Evolutionary conservation across 2,797 vertebrate species (phyloP), one percentile per base, ranked within the genome.

Genomic region (Malacoctenus gilli): DNA sequence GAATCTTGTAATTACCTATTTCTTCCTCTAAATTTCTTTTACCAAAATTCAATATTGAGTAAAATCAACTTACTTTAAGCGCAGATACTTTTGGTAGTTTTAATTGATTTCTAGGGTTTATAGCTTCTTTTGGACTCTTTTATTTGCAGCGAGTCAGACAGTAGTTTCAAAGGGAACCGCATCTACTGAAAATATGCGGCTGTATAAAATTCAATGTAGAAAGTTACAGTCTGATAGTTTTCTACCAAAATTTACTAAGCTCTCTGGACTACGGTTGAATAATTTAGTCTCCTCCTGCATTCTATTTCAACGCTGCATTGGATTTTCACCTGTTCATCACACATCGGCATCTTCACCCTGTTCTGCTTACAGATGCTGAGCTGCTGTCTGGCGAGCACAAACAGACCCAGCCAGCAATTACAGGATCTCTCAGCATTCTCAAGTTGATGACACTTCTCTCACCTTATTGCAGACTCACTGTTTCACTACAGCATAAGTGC

Each of bases 301-400:
- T 30, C 1, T 64, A 50, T 70, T 73, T 64, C 32, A 79, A 39
- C 44, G 39, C 37, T 60, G 38, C 39, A 54, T 77, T 31, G 54
- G 8, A 66, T 62, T 73, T 72, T 62, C 60, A 70, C 41, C 64
- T 67, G 54, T 62, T 79, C 34, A 65, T 80, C 64, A 64, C 57
- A 65, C 36, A 53, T 72, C 21, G 48, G 21, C 4, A 4, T 19
- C 20, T 62, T 72, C 21, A 3, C 74, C 73, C 77, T 35, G 80
- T 75, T 67, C 64, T 60, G 15, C 60, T 18, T 63, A 61, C 56
- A 53, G 42, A 58, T 56, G 52, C 13, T 43, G 35, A 21, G 20
- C 56, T 59, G 36, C 19, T 57, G 44, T 74, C 55, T 69, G 56
- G 42, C 35, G 57, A 43, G 18, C 39, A 22, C 14, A 51, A 32